Evolutionary conservation across 2,113 vertebrate species (phyloP).

Genomic region (Xiphophorus couchianus): DNA sequence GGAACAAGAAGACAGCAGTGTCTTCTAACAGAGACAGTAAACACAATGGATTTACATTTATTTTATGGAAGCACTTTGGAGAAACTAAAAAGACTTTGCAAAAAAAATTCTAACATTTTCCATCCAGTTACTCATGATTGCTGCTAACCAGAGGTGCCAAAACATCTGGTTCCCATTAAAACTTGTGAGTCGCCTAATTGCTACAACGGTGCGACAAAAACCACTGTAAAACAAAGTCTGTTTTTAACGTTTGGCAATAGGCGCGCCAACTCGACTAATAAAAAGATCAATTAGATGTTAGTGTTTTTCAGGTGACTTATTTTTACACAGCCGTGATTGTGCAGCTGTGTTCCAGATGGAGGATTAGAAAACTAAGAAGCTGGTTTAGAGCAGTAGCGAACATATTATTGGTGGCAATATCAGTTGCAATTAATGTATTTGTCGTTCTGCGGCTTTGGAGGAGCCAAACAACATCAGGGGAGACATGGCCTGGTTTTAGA

Average conservation of each 20-base stretch:
- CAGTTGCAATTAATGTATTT: no score
- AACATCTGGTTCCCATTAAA: background rate
- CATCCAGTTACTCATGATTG: constrained; percentile 20
- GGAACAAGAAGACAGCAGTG: background rate
- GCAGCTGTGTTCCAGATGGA: constrained; percentile 2
- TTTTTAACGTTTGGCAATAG: constrained; percentile 3
- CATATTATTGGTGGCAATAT: no score
- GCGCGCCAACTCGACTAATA: constrained; percentile 5
- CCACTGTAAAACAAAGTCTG: constrained; percentile 44
- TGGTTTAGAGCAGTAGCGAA: background rate
- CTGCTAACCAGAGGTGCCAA: constrained; percentile 7
- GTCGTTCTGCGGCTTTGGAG: no score
- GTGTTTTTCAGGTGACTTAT: constrained; percentile 23
- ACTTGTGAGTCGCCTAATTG: constrained; percentile 3
- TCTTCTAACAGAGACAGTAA: background rate
- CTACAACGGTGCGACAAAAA: background rate
- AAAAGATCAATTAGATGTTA: constrained; percentile 16
- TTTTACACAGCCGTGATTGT: background rate
- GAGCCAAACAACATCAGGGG: no score
- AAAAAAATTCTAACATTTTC: background rate
- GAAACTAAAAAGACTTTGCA: constrained; percentile 5
- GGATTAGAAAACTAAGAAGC: background rate
- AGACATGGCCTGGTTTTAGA: no score
- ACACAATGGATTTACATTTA: background rate
- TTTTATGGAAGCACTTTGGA: constrained; percentile 37